These are phyloP conservation scores for Rhynchomys soricoides DNA, from an alignment of 2,113 vertebrate genomes.

Conservation along the genomic window DNA sequence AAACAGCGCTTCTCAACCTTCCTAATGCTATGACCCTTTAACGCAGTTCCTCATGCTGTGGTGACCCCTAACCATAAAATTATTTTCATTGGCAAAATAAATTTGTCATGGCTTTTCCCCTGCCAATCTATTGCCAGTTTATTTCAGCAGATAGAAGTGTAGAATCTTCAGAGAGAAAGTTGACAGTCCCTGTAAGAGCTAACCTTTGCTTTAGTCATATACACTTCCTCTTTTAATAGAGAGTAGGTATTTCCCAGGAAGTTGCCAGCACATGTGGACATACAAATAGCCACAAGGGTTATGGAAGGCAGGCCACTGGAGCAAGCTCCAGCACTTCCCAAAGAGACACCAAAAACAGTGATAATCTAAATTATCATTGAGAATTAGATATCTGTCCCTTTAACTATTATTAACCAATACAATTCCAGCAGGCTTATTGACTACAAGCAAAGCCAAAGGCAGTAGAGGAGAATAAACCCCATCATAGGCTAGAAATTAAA, in stretches of 20 bases:
- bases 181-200: not conserved
- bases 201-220: not conserved
- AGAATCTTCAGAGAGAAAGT: not conserved
- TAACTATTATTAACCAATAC: not conserved
- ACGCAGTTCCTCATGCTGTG: too few species aligned
- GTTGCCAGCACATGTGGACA: not conserved
- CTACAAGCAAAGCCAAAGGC: slow-evolving; percentile 2
- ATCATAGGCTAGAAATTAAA: not conserved
- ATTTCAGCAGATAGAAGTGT: not conserved
- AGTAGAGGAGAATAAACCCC: not conserved
- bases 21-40: too few species aligned
- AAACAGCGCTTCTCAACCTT: too few species aligned
- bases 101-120: not conserved
- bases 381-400: not conserved
- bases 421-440: not conserved
- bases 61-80: too few species aligned
- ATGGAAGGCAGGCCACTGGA: not conserved
- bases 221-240: not conserved
- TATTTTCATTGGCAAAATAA: not conserved
- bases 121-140: not conserved
- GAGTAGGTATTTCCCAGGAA: not conserved
- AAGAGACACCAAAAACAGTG: not conserved
- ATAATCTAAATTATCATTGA: not conserved
- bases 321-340: not conserved
- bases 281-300: not conserved